phyloP scores from a whole-genome alignment of 2,797 vertebrate genomes.

The Orientallactaga sibirica region DNA sequence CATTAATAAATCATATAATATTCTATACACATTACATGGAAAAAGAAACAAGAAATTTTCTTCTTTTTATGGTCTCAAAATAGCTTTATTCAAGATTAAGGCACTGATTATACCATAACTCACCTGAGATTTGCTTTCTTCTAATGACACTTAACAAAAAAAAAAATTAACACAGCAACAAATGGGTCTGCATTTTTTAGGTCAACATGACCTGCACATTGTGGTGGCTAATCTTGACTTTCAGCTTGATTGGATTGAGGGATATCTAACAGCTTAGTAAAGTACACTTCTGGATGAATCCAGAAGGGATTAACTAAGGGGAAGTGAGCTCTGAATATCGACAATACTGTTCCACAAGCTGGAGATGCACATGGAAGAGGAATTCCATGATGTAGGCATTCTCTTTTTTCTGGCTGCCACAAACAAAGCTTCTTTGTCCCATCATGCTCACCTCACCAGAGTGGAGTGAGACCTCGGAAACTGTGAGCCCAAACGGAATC shows the following conservation, averaged over 20 bases:
- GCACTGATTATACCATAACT: conserved; percentile 79
- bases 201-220: conserved; percentile 60
- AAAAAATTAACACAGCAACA: conserved; percentile 89
- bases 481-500: background rate
- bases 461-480: background rate
- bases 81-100: conserved; percentile 82
- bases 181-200: conserved; percentile 84
- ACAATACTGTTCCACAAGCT: background rate
- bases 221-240: background rate
- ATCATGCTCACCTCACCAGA: background rate
- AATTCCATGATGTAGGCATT: background rate
- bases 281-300: too few relatives aligned
- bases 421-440: background rate
- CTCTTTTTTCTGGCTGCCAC: background rate
- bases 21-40: background rate
- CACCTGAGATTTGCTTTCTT: conserved; percentile 78
- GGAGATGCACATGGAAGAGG: background rate
- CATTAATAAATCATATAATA: background rate
- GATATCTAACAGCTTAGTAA: too few relatives aligned
- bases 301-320: too few relatives aligned
- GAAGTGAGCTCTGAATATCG: too few relatives aligned
- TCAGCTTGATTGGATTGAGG: background rate
- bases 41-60: background rate
- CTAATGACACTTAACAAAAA: conserved; percentile 86
- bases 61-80: conserved; percentile 8